These are phyloP conservation scores for Leucosticte australis DNA, from an alignment of 2,113 vertebrate genomes.

Conservation along the genomic window DNA sequence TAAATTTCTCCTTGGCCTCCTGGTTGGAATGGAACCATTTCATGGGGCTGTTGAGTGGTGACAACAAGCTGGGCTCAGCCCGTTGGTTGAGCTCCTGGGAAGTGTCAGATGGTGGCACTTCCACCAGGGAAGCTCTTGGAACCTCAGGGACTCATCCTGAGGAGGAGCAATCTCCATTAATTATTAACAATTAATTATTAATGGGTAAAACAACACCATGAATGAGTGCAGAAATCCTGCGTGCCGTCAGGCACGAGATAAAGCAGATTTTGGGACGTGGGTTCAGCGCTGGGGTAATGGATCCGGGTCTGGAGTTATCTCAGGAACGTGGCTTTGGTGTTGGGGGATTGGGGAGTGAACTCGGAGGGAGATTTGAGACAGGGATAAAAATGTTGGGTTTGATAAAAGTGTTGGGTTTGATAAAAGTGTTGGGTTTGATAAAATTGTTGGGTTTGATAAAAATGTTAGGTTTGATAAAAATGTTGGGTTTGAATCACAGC, in stretches of 20 bases:
- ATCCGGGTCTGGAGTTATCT: not conserved
- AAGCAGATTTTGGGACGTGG: not conserved
- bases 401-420: not conserved
- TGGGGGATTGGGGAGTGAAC: not conserved
- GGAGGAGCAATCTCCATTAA: not conserved
- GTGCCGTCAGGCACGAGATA: accelerated
- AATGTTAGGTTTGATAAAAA: not conserved
- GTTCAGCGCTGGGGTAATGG: not conserved
- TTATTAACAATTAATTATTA: not conserved
- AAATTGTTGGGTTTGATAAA: not conserved
- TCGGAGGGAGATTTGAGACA: not conserved
- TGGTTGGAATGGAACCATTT: accelerated
- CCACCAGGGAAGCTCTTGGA: not conserved
- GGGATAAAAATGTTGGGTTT: not conserved
- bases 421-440: not conserved
- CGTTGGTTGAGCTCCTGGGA: accelerated
- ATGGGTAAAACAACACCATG: not conserved
- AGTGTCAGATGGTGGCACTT: not conserved
- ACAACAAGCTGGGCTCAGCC: not conserved
- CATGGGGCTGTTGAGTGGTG: accelerated
- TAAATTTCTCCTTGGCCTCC: not conserved
- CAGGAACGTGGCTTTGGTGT: not conserved
- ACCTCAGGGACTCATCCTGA: not conserved
- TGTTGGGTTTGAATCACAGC: not conserved
- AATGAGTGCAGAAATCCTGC: not conserved